A percentile compares a stretch with the other conserved stretches of the same genome.
These are phyloP conservation scores for Aegotheles bennettii DNA, from an alignment of 2,113 vertebrate genomes.

Conservation along the genomic window DNA sequence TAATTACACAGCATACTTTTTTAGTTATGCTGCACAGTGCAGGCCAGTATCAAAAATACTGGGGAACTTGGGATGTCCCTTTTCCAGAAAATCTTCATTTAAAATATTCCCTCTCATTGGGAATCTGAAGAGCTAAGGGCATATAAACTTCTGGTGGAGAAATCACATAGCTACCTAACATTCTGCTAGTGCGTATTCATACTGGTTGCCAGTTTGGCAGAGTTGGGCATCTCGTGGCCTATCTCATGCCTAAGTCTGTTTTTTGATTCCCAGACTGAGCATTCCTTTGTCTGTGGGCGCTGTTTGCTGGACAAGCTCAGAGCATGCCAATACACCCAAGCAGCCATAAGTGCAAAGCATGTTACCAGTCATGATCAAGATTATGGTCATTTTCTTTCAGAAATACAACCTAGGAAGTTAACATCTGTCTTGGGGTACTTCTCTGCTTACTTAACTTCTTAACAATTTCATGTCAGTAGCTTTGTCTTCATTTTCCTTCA, in stretches of 20 bases:
- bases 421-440: not conserved
- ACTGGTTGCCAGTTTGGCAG: slow-evolving; percentile 14
- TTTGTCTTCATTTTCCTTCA: not conserved
- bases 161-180: not conserved
- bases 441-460: not conserved
- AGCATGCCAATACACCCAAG: not conserved
- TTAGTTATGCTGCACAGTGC: not conserved
- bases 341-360: not conserved
- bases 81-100: not conserved
- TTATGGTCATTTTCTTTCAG: not conserved
- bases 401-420: not conserved
- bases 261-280: not conserved
- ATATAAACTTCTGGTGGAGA: not conserved
- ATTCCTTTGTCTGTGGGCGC: not conserved
- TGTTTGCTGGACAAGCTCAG: not conserved
- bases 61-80: not conserved
- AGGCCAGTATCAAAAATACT: not conserved
- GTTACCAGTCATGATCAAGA: not conserved
- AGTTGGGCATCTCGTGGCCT: not conserved
- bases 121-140: not conserved
- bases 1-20: not conserved
- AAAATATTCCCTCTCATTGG: not conserved
- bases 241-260: not conserved
- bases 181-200: not conserved
- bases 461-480: not conserved